Evolutionary conservation across 1,140 invertebrate genomes (phyloP).

Genomic region (Cheumatopsyche charites): DNA sequence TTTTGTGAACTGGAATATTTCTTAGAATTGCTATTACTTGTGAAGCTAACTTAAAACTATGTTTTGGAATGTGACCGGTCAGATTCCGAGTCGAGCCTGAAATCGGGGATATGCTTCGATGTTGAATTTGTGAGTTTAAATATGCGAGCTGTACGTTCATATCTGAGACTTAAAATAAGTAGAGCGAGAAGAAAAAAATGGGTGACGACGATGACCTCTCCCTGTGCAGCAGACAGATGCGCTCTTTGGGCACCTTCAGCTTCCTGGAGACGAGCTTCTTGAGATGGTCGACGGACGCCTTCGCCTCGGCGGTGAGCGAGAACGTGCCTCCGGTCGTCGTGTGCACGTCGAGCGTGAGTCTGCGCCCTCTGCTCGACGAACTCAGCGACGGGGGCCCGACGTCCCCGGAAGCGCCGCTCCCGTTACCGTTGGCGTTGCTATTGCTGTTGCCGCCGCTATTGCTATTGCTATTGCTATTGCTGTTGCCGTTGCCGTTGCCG

Average conservation of each 20-base stretch:
- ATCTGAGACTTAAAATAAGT: too few species aligned
- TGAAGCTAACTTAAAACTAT: too few species aligned
- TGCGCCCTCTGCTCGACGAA: neutral
- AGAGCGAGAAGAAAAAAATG: too few species aligned
- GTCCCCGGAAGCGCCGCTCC: conserved; percentile 54
- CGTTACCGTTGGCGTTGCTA: neutral
- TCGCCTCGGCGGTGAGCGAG: conserved; percentile 76
- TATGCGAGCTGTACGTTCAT: too few species aligned
- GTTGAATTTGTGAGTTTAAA: too few species aligned
- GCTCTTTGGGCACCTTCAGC: conserved; percentile 88
- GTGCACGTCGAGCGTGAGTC: conserved; percentile 74
- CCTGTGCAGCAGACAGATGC: conserved; percentile 87
- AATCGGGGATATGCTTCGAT: too few species aligned
- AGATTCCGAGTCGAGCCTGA: too few species aligned
- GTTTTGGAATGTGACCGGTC: too few species aligned
- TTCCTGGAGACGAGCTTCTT: conserved; percentile 92
- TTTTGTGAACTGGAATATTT: too few species aligned
- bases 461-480: too few species aligned
- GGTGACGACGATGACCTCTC: conserved; percentile 83
- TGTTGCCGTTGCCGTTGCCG: neutral
- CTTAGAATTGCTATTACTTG: too few species aligned
- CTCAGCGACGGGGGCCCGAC: neutral
- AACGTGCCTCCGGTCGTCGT: conserved; percentile 92
- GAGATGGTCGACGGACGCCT: conserved; percentile 83
- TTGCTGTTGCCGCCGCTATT: too few species aligned